Conservation (phyloP, 2,888 invertebrate species). For the Aspidiotus destructor region DNA sequence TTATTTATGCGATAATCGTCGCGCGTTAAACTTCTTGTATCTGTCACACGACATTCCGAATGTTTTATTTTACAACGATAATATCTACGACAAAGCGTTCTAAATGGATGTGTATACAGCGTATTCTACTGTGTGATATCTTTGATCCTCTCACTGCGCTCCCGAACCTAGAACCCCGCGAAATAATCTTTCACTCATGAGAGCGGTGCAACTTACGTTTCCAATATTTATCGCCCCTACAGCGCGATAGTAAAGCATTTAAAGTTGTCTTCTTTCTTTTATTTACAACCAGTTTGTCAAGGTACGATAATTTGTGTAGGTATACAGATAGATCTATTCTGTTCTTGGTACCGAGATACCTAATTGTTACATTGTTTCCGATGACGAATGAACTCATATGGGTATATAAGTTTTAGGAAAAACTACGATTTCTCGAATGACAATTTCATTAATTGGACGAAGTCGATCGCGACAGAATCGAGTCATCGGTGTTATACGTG, state of each 20-base stretch:
- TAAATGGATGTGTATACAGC: neutral
- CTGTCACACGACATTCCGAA: conserved; percentile 2
- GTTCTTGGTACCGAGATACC: too few relatives aligned
- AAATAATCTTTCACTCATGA: neutral
- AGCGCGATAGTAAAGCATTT: neutral
- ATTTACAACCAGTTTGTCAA: neutral
- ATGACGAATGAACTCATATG: too few relatives aligned
- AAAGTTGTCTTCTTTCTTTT: neutral
- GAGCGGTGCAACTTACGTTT: neutral
- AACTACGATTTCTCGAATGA: too few relatives aligned
- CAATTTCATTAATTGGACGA: too few relatives aligned
- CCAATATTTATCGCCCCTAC: neutral
- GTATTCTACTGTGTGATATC: neutral
- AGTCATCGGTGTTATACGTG: too few relatives aligned
- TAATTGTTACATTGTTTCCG: too few relatives aligned
- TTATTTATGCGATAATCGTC: conserved; percentile 4
- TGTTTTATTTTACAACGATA: conserved; percentile 4
- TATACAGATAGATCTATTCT: too few relatives aligned
- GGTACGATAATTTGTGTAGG: too few relatives aligned
- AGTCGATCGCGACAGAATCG: too few relatives aligned
- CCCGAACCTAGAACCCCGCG: neutral
- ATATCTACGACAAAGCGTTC: neutral
- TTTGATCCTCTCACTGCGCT: neutral
- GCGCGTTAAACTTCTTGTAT: neutral
- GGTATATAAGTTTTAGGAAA: too few relatives aligned